Conservation (phyloP, 2,888 invertebrate genomes). For the Girardia tigrina region DNA sequence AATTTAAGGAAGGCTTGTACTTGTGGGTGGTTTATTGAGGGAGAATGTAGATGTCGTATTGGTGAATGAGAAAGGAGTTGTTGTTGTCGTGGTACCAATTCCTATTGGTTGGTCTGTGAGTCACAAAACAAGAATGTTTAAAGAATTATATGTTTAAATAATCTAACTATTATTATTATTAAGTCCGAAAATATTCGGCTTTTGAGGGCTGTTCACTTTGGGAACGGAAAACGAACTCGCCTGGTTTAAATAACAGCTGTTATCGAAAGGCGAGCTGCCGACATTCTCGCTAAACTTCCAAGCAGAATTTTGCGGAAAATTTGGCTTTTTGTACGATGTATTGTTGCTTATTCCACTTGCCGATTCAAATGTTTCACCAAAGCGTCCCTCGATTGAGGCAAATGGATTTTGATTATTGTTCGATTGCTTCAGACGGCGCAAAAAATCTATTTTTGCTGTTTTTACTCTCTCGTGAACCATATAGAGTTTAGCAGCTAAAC, state of each 20-base stretch:
- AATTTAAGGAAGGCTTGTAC: neutral
- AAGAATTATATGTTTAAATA: neutral
- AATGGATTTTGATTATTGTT: neutral
- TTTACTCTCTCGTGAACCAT: slow-evolving; percentile 5
- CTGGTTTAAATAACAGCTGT: neutral
- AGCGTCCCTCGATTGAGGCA: neutral
- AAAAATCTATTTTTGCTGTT: neutral
- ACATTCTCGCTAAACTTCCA: neutral
- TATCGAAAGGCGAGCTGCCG: neutral
- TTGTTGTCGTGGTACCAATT: neutral
- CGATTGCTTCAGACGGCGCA: neutral
- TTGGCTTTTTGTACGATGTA: neutral
- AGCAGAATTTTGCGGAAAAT: neutral
- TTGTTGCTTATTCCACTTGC: neutral
- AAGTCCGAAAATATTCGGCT: neutral
- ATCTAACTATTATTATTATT: slow-evolving; percentile 9
- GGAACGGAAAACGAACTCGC: neutral
- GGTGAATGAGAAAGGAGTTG: neutral
- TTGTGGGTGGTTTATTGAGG: neutral
- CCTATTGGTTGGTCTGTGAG: neutral
- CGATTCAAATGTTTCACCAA: slow-evolving; percentile 12
- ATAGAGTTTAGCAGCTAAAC: slow-evolving; percentile 13
- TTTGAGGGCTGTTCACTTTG: neutral
- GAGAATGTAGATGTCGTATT: neutral
- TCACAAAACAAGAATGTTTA: neutral